Evolutionary conservation across 2,888 invertebrate genomes (phyloP).

Genomic region (Heliconius charithonia): DNA sequence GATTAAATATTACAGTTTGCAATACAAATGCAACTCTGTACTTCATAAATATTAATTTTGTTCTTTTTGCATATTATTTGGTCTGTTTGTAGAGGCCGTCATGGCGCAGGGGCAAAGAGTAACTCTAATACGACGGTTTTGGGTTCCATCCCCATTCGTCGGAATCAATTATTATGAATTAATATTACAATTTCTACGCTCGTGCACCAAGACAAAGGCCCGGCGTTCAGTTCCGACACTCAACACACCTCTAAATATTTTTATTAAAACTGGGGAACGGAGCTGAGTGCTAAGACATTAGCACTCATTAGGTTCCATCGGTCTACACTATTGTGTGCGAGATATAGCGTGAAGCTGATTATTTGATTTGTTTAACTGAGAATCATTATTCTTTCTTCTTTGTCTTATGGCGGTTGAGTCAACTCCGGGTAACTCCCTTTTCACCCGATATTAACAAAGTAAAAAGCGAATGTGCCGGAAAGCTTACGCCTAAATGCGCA

Average conservation of each 20-base stretch:
- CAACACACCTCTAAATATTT: no score
- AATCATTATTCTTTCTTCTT: background rate
- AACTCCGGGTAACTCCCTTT: background rate
- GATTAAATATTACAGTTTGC: conserved; percentile 5
- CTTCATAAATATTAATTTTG: background rate
- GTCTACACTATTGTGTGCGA: no score
- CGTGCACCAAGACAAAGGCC: no score
- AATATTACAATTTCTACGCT: no score
- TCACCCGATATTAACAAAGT: background rate
- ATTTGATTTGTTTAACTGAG: background rate
- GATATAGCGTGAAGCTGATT: background rate
- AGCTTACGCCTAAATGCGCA: background rate
- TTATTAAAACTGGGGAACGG: no score
- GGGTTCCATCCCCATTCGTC: no score
- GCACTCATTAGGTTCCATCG: no score
- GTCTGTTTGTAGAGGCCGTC: background rate
- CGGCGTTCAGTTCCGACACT: no score
- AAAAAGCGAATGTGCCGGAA: background rate
- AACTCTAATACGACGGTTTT: no score
- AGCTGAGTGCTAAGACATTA: no score
- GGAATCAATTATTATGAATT: no score
- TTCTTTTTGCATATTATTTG: background rate
- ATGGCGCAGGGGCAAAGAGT: no score
- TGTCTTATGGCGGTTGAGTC: background rate
- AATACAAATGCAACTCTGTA: conserved; percentile 4